These are phyloP conservation scores for Drosophila ogumai DNA, from an alignment of 1,140 invertebrate species.

Conservation along the genomic window DNA sequence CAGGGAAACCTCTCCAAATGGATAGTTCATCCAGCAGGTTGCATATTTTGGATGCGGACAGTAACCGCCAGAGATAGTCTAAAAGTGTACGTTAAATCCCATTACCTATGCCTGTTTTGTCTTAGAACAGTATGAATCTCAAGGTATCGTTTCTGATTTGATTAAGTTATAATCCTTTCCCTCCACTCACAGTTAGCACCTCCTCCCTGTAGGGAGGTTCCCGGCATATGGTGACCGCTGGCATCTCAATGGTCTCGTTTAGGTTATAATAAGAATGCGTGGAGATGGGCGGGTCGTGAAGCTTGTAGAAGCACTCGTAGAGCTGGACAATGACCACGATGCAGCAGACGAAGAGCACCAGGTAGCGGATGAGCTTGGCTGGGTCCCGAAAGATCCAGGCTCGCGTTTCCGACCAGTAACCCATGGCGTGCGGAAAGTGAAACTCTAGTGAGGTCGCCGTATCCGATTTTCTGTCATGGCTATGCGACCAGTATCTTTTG, in stretches of 20 bases:
- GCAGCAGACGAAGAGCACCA: constrained; percentile 76
- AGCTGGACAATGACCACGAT: constrained; percentile 85
- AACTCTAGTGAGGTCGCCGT: constrained; percentile 56
- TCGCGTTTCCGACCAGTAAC: constrained; percentile 75
- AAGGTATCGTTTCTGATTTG: background rate
- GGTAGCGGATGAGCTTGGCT: constrained; percentile 78
- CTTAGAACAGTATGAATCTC: background rate
- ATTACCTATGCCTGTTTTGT: background rate
- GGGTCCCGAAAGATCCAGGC: constrained; percentile 77
- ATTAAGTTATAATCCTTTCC: background rate
- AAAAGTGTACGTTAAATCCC: background rate
- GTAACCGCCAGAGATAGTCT: constrained; percentile 56
- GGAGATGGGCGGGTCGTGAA: constrained; percentile 87
- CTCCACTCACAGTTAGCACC: constrained; percentile 85
- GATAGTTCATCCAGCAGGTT: constrained; percentile 86
- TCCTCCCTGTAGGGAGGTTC: constrained; percentile 87
- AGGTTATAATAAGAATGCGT: constrained; percentile 88
- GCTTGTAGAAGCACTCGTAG: constrained; percentile 86
- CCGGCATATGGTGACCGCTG: constrained; percentile 88
- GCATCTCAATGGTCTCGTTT: constrained; percentile 88
- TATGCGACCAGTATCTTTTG: constrained; percentile 32
- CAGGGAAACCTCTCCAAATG: constrained; percentile 85
- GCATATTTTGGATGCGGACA: constrained; percentile 85
- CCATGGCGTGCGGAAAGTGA: constrained; percentile 65
- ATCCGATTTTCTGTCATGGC: constrained; percentile 36